A percentile compares a stretch with the other conserved stretches of the same genome.
Conservation (phyloP, 2,888 invertebrate species). For the Balanococcus diminutus region DNA sequence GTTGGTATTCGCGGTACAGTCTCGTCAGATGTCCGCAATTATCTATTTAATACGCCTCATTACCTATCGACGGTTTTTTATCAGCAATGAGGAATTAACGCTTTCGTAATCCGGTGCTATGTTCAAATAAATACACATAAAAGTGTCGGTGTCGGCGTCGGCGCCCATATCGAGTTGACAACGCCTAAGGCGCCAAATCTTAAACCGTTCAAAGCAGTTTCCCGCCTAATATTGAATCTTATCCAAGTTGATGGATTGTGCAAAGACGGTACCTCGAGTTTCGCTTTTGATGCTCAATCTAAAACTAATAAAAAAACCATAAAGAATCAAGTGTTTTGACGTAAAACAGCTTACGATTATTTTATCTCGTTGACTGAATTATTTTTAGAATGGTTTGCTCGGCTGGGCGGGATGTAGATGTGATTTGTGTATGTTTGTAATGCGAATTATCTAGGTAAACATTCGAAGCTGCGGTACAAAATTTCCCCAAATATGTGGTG, state of each 20-base stretch:
- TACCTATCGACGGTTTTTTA: neutral
- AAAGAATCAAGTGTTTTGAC: conserved; percentile 45
- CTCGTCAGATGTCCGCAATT: neutral
- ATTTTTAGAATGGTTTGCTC: conserved; percentile 10
- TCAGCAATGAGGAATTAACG: conserved; percentile 31
- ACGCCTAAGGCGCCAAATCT: conserved; percentile 41
- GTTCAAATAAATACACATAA: neutral
- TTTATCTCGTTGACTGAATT: conserved; percentile 42
- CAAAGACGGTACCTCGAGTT: conserved; percentile 30
- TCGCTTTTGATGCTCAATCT: conserved; percentile 44
- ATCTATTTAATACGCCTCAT: neutral
- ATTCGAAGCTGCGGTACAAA: neutral
- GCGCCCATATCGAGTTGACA: conserved; percentile 38
- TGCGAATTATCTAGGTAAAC: conserved; percentile 36
- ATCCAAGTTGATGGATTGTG: conserved; percentile 43
- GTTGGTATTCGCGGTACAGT: neutral
- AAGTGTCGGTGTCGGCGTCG: conserved; percentile 27
- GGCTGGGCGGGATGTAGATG: neutral
- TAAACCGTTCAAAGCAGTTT: conserved; percentile 31
- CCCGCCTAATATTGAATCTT: conserved; percentile 12
- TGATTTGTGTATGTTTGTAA: neutral
- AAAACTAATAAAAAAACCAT: conserved; percentile 48
- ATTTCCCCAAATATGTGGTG: neutral
- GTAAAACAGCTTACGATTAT: conserved; percentile 41
- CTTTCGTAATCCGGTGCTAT: neutral